These are phyloP conservation scores for Andricus grossulariae DNA, from an alignment of 1,140 invertebrate genomes.

Conservation along the genomic window DNA sequence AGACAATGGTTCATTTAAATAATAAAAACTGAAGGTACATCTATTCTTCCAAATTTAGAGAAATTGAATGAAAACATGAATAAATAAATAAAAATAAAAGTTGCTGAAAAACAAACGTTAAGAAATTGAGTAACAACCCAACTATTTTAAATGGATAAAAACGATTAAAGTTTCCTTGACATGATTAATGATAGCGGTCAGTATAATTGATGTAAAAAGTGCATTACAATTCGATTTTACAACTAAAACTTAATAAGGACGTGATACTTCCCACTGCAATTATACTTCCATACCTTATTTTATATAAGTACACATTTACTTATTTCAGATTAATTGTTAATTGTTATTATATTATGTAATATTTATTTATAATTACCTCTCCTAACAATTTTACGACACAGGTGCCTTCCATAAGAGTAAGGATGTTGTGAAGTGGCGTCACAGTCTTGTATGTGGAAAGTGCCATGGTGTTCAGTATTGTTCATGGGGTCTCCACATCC, in stretches of 20 bases:
- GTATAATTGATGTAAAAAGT: background rate
- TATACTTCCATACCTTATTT: too few relatives aligned
- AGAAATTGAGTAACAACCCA: background rate
- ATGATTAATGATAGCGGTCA: background rate
- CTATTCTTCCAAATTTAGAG: too few relatives aligned
- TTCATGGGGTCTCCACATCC: conserved; percentile 85
- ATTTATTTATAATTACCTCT: conserved; percentile 55
- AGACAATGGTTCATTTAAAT: too few relatives aligned
- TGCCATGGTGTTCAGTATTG: conserved; percentile 71
- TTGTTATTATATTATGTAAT: background rate
- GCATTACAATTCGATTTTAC: background rate
- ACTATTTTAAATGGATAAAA: conserved; percentile 32
- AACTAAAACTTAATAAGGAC: background rate
- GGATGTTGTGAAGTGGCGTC: conserved; percentile 52
- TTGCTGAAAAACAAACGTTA: background rate
- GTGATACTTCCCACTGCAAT: background rate
- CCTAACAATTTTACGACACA: conserved; percentile 69
- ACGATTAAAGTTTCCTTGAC: background rate
- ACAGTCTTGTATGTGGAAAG: conserved; percentile 61
- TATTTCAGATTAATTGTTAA: too few relatives aligned
- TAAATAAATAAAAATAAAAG: too few relatives aligned
- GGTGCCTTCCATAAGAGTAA: conserved; percentile 52
- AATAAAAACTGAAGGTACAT: background rate
- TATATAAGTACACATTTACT: too few relatives aligned
- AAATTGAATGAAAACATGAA: too few relatives aligned